Evolutionary conservation across 2,888 invertebrate species (phyloP).

Genomic region (Panzeria rudis): DNA sequence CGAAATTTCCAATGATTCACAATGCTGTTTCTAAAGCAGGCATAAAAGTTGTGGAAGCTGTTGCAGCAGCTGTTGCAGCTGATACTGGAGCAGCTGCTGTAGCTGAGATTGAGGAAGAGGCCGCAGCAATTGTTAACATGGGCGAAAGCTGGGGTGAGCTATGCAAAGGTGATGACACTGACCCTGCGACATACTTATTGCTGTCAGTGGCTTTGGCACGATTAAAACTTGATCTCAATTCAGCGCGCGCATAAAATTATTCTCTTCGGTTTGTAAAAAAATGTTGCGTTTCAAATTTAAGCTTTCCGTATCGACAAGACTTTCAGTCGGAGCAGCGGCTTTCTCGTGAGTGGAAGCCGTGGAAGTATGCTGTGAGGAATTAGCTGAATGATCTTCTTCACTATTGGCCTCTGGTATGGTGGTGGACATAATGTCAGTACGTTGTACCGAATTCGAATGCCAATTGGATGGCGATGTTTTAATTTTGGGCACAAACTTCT

Average conservation of each 20-base stretch:
- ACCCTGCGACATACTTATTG: conserved; percentile 48
- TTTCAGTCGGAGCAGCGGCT: conserved; percentile 44
- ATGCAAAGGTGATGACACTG: conserved; percentile 12
- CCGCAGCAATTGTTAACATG: neutral
- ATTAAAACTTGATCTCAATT: conserved; percentile 77
- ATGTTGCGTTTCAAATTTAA: conserved; percentile 82
- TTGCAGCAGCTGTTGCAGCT: neutral
- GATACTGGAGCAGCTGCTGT: conserved; percentile 15
- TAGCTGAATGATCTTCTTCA: conserved; percentile 89
- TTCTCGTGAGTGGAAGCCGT: conserved; percentile 22
- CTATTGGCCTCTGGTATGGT: conserved; percentile 93
- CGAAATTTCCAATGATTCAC: conserved; percentile 69
- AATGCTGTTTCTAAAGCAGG: conserved; percentile 81
- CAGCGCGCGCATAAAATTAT: conserved; percentile 84
- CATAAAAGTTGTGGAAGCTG: conserved; percentile 73
- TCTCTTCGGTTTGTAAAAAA: conserved; percentile 83
- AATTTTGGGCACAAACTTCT: conserved; percentile 86
- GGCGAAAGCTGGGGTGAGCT: conserved; percentile 19
- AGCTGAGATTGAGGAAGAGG: conserved; percentile 1
- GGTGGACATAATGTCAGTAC: conserved; percentile 93
- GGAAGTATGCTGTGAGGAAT: no score
- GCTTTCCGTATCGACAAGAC: conserved; percentile 74
- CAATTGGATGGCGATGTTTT: conserved; percentile 84
- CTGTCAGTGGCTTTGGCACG: conserved; percentile 35
- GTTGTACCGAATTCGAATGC: conserved; percentile 77